Evolutionary conservation across 2,888 invertebrate species (phyloP).

Genomic region (Hypomecis punctinalis): DNA sequence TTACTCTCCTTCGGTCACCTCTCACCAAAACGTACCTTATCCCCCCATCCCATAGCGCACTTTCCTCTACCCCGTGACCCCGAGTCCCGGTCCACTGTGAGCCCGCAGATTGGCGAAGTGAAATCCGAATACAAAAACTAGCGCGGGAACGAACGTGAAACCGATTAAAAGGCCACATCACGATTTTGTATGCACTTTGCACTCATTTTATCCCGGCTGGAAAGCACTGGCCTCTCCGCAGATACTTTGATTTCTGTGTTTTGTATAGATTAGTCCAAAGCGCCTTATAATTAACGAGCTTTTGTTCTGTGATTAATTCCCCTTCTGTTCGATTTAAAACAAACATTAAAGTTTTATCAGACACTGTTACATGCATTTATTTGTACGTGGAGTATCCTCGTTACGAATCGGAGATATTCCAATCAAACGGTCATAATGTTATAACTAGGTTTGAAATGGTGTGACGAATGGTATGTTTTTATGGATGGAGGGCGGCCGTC

Average conservation of each 20-base stretch:
- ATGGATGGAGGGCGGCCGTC: conserved; percentile 62
- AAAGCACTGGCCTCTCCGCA: conserved; percentile 65
- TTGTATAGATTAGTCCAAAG: conserved; percentile 72
- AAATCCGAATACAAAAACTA: conserved; percentile 83
- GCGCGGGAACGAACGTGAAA: conserved; percentile 82
- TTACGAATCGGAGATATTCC: conserved; percentile 38
- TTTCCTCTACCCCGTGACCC: conserved; percentile 53
- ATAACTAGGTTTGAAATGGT: conserved; percentile 57
- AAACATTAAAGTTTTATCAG: conserved; percentile 41
- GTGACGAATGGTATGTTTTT: conserved; percentile 65
- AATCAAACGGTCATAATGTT: conserved; percentile 52
- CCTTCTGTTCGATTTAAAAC: conserved; percentile 47
- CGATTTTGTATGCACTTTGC: conserved; percentile 85
- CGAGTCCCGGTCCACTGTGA: conserved; percentile 63
- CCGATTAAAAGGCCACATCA: conserved; percentile 85
- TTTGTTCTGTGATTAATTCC: conserved; percentile 58
- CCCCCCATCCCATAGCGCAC: conserved; percentile 56
- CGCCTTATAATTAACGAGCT: conserved; percentile 76
- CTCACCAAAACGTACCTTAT: conserved; percentile 62
- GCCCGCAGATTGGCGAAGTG: conserved; percentile 77
- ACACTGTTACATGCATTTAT: conserved; percentile 42
- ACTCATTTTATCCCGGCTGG: conserved; percentile 76
- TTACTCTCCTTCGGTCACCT: conserved; percentile 58
- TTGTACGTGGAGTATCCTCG: conserved; percentile 31
- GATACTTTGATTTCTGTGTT: conserved; percentile 75